Evolutionary conservation across 2,888 invertebrate species (phyloP), one percentile per base, ranked within the genome.

Genomic region (Calameuta idolon): DNA sequence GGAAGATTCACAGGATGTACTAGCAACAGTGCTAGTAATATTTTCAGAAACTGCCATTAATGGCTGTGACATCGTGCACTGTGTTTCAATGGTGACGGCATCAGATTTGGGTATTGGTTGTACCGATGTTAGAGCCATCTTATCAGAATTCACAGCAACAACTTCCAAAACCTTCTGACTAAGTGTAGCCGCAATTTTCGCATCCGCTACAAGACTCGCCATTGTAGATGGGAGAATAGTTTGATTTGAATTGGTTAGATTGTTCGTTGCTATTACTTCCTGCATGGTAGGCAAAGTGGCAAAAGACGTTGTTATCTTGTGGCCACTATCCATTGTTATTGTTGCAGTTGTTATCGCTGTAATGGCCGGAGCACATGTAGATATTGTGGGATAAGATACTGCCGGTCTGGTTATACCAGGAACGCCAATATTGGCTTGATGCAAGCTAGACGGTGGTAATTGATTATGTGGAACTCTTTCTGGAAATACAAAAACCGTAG

Each of bases 401-500:
- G 81, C 78, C 1, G 89, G 79, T 69, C 83, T 85, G 34, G 82
- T 84, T 5, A 83, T 84, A n/a, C 88, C 87, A 4, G 89, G 82
- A 69, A 89, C 82, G 30, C 87, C 90, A 34, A 90, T 87, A 69
- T 90, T 90, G 4, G 88, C 85, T 78, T 89, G 91, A 80, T 90
- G 89, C 33, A 88, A 83, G 77, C 88, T 90, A 23, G 90, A 88
- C 40, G 89, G 85, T 55, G 90, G 87, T 73, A 89, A 86, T 81
- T 90, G 87, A 75, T 78, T 83, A 75, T 84, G 80, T 23, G 81
- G 75, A 31, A 81, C 77, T 83, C 86, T 87, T n/a, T 88, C 88
- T 35, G 85, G 76, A 77, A 87, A 87, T 9, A 82, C 75, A 68
- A 87, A 85, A 30, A 84, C 82, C 9, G 68, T n/a, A 12, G 91